These are phyloP conservation scores for Rhopalosiphum nymphaeae DNA, from an alignment of 2,888 invertebrate species.

Conservation along the genomic window DNA sequence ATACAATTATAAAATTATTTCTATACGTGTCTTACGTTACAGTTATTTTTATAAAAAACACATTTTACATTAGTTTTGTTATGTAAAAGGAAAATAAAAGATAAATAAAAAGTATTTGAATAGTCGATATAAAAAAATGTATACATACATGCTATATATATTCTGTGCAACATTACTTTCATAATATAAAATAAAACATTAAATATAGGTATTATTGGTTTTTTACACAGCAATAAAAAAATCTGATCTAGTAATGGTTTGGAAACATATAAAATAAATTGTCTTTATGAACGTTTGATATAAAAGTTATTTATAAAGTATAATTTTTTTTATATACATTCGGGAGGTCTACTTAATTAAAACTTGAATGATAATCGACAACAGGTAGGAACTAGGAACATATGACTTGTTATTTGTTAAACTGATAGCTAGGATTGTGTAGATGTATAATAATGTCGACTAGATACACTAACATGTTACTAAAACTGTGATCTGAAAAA, in stretches of 20 bases:
- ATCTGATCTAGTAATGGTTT: slow-evolving; percentile 8
- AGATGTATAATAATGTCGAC: not conserved
- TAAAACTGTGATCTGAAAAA: not conserved
- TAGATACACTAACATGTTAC: not conserved
- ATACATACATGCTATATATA: not conserved
- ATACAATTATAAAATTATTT: not conserved
- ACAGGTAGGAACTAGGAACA: not conserved
- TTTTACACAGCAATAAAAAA: slow-evolving; percentile 13
- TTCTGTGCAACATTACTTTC: slow-evolving; percentile 24
- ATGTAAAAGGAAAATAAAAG: not conserved
- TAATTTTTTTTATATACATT: not conserved
- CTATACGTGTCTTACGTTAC: not conserved
- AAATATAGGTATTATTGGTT: not conserved
- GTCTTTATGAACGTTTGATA: not conserved
- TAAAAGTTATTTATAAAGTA: not conserved
- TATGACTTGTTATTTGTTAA: not conserved
- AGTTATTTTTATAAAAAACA: slow-evolving; percentile 36
- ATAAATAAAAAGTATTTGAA: slow-evolving; percentile 26
- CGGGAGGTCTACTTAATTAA: not conserved
- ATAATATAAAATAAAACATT: slow-evolving; percentile 17
- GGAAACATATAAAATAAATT: not conserved
- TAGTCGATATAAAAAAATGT: not conserved
- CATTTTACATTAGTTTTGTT: slow-evolving; percentile 27
- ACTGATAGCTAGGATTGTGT: not conserved
- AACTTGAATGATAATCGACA: not conserved